Percentiles rank a stretch among this genome's conserved stretches.
Evolutionary conservation across 2,797 vertebrate genomes (phyloP).

Genomic region (Poeciliopsis gracilis): DNA sequence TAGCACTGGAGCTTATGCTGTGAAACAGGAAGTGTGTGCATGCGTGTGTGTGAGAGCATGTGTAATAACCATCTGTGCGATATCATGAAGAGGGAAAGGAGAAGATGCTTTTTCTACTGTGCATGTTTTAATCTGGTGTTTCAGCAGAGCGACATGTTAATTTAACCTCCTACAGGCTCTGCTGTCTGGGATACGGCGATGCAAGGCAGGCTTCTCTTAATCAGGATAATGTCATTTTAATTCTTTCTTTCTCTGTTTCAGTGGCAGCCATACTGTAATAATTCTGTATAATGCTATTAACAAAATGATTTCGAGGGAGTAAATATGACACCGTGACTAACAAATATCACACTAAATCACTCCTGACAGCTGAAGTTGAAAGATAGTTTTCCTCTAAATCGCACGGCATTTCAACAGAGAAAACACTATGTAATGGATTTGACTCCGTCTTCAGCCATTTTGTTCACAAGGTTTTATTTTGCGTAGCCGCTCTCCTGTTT

Average conservation of each 20-base stretch:
- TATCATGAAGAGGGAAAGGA: neutral
- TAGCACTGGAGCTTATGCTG: slow-evolving; percentile 43
- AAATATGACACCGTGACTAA: slow-evolving; percentile 11
- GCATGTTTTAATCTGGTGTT: slow-evolving; percentile 47
- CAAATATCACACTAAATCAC: slow-evolving; percentile 26
- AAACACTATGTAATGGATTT: neutral
- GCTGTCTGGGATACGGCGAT: slow-evolving; percentile 45
- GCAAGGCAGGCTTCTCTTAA: slow-evolving; percentile 35
- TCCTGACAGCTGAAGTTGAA: slow-evolving; percentile 4
- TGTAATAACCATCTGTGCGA: neutral
- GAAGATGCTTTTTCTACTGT: slow-evolving; percentile 20
- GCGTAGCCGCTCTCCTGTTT: neutral
- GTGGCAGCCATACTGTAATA: slow-evolving; percentile 29
- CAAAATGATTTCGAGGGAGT: slow-evolving; percentile 11
- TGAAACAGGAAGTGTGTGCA: slow-evolving; percentile 36
- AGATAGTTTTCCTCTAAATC: neutral
- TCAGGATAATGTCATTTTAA: slow-evolving; percentile 52
- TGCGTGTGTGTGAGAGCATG: slow-evolving; percentile 20
- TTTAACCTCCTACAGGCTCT: slow-evolving; percentile 49
- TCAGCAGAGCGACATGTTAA: slow-evolving; percentile 60
- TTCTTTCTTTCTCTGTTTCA: slow-evolving; percentile 24
- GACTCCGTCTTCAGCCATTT: neutral
- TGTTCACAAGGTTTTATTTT: neutral
- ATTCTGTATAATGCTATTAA: slow-evolving; percentile 30
- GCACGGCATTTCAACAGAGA: neutral